Base-by-base conservation (phyloP, 2,113 vertebrate species). In the Perca flavescens region DNA sequence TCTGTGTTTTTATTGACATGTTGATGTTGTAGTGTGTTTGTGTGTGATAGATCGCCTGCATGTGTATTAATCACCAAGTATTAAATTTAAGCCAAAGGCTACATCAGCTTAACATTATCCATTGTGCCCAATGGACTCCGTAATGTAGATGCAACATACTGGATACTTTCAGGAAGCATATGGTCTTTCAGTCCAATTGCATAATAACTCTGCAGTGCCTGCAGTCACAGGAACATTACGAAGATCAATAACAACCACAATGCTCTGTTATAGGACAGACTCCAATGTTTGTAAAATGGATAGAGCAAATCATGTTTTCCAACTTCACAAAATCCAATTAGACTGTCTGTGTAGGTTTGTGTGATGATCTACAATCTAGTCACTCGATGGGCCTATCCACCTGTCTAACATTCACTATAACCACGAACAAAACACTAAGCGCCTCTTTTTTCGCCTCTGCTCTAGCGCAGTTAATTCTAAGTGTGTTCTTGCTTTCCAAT, bases 201-300 rank as follows among this genome's bases (percentile, higher is more conserved):
- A 71, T 80, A 83, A 90, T 91, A 80, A 88, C 79, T 91, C 78
- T 80, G 72, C 36, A 50, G 78, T 49, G 73, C 15, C 5, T 11
- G 79, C 84, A 84, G 77, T 52, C 66, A 83, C 56, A 85, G 80
- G 17, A 82, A 66, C 76, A 91, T 90, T 84, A 89, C 34, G 22
- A 79, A 79, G 80, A 92, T 92, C 85, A 91, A 91, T 93, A 90
- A 84, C 72, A 73, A 83, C 62, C 75, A 84, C 50, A 54, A 50
- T 80, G 53, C 64, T 77, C 62, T 61, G 66, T 77, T 83, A 80
- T 57, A 79, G 77, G 74, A 79, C 62, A 68, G 52, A 84, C 75
- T 79, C 53, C 64, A 75, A 83, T 82, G 61, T 86, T 73, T 86
- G 71, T 63, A 67, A 65, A 72, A 88, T 84, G 66, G 76, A 86